phyloP scores from a whole-genome alignment of 2,888 invertebrate genomes.

The Leptinotarsa peninsularis region DNA sequence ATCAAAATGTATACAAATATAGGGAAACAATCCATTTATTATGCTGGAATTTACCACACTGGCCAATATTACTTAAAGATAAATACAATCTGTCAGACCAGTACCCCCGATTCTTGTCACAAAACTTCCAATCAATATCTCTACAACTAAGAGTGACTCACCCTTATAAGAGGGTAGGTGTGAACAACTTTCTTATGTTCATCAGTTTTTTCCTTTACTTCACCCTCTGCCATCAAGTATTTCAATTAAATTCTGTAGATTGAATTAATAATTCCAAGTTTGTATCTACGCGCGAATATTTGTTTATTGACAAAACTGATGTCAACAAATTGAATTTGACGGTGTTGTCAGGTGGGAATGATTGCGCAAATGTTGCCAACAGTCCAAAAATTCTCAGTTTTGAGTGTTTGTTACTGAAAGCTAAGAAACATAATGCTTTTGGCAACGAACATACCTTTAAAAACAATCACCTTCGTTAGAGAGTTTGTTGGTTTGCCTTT shows the following conservation, averaged over 20 bases:
- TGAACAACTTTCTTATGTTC: slow-evolving; percentile 53
- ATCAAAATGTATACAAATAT: too few species aligned
- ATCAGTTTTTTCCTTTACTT: slow-evolving; percentile 49
- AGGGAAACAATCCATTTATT: too few species aligned
- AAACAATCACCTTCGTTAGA: too few species aligned
- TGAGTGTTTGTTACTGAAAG: too few species aligned
- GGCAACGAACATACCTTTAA: too few species aligned
- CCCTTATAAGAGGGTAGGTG: slow-evolving; percentile 55
- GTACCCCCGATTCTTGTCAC: neutral
- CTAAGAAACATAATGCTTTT: too few species aligned
- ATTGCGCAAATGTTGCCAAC: too few species aligned
- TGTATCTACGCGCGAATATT: slow-evolving; percentile 22
- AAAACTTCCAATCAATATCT: slow-evolving; percentile 42
- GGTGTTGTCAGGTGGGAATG: neutral
- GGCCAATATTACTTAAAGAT: too few species aligned
- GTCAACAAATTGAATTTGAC: slow-evolving; percentile 7
- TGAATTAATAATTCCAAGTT: slow-evolving; percentile 3
- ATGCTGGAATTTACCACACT: too few species aligned
- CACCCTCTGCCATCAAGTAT: slow-evolving; percentile 50
- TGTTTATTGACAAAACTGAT: slow-evolving; percentile 19
- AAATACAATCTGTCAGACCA: too few species aligned
- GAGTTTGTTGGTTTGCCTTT: too few species aligned
- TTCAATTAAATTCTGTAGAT: neutral
- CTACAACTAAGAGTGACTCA: slow-evolving; percentile 46
- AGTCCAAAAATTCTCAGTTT: too few species aligned